Conservation (phyloP, 1,140 invertebrate genomes). For the Pissodes strobi region DNA sequence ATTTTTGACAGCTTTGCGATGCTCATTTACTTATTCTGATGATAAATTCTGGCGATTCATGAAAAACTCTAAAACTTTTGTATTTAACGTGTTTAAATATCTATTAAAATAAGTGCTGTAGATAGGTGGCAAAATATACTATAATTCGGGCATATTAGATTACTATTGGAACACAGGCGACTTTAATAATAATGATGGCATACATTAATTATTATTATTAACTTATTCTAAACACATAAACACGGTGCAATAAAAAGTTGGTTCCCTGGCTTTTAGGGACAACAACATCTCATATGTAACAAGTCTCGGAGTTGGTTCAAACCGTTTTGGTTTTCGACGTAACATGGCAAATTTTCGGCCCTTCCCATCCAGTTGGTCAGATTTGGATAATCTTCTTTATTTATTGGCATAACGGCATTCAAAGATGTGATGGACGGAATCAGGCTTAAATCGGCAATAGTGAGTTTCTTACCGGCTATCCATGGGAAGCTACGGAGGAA, state of each 20-base stretch:
- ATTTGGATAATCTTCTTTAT: constrained; percentile 39
- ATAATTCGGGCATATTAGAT: too few species aligned
- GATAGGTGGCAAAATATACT: too few species aligned
- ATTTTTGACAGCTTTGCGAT: too few species aligned
- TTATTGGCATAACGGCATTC: constrained; percentile 50
- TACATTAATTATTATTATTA: too few species aligned
- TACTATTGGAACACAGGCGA: too few species aligned
- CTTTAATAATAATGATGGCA: too few species aligned
- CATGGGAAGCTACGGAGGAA: constrained; percentile 24
- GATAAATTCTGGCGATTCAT: too few species aligned
- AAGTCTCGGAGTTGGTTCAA: constrained; percentile 28
- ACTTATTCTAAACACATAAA: too few species aligned
- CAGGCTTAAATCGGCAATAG: constrained; percentile 59
- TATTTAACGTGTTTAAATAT: too few species aligned
- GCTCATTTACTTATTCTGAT: too few species aligned
- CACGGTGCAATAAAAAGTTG: neutral
- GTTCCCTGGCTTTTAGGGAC: constrained; percentile 13
- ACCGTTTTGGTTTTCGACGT: constrained; percentile 36
- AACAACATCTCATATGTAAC: constrained; percentile 30
- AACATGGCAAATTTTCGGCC: constrained; percentile 41
- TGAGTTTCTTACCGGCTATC: constrained; percentile 55
- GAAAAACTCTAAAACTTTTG: too few species aligned
- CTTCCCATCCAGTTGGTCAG: constrained; percentile 41
- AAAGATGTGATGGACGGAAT: constrained; percentile 45
- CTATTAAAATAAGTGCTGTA: too few species aligned